phyloP scores from a whole-genome alignment of 2,113 vertebrate species.

The Aythya baeri region DNA sequence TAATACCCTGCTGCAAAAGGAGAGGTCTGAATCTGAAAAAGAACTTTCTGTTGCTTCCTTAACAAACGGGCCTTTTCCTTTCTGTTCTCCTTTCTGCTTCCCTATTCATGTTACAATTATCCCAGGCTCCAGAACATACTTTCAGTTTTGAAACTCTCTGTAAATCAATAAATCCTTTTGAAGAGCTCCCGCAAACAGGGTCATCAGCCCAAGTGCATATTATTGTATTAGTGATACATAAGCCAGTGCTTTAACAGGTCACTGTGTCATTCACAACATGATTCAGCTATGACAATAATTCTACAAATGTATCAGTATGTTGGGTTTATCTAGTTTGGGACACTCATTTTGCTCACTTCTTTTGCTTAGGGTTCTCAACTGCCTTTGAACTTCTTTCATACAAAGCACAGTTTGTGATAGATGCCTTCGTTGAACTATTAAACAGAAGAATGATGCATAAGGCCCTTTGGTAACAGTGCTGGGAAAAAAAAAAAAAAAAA shows the following conservation, averaged over 20 bases:
- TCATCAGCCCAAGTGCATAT: accelerated
- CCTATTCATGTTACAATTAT: conserved; percentile 37
- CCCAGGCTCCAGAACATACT: conserved; percentile 26
- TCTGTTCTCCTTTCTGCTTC: conserved; percentile 72
- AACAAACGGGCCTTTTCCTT: conserved; percentile 52
- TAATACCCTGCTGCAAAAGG: conserved; percentile 4
- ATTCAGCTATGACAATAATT: neutral
- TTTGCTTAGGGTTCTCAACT: neutral
- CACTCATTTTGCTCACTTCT: neutral
- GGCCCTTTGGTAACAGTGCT: neutral
- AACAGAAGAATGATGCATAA: neutral
- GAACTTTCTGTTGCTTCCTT: conserved; percentile 49
- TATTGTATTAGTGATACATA: neutral
- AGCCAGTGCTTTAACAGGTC: neutral
- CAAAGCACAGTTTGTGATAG: neutral
- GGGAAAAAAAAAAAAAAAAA: neutral
- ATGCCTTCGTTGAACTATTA: neutral
- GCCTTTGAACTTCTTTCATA: neutral
- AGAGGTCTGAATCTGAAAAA: conserved; percentile 22
- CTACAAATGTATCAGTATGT: neutral
- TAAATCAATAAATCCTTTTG: neutral
- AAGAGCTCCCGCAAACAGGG: neutral
- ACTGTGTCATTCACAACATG: neutral
- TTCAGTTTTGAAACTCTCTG: conserved; percentile 41
- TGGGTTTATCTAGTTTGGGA: neutral